A percentile compares a stretch with the other conserved stretches of the same genome.
Evolutionary conservation across 1,140 invertebrate species (phyloP).

Genomic region (Drosophila tani): DNA sequence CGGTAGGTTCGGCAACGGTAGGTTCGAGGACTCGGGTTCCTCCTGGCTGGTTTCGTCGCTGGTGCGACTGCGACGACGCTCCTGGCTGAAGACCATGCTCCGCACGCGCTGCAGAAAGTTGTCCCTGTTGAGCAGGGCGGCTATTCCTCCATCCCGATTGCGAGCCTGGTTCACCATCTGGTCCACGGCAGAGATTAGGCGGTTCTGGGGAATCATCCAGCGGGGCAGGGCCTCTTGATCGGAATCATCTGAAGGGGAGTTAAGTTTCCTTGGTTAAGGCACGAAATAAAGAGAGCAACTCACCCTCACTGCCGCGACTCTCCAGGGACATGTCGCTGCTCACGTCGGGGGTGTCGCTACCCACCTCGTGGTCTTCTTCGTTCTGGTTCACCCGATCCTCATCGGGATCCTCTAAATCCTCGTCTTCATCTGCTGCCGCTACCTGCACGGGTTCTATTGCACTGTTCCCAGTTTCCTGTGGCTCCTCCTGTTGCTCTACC

Average conservation of each 20-base stretch:
- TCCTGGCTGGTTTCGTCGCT: constrained; percentile 50
- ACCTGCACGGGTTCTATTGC: constrained; percentile 34
- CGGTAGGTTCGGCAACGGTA: constrained; percentile 7
- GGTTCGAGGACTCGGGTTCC: not conserved
- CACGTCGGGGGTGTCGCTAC: constrained; percentile 1
- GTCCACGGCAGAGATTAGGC: constrained; percentile 60
- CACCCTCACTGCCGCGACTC: constrained; percentile 71
- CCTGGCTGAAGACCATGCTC: constrained; percentile 76
- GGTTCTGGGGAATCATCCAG: constrained; percentile 71
- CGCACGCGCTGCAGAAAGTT: constrained; percentile 75
- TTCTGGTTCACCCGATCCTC: not conserved
- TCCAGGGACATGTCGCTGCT: constrained; percentile 68
- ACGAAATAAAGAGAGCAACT: not conserved
- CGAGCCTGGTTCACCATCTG: constrained; percentile 65
- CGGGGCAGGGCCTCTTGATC: constrained; percentile 58
- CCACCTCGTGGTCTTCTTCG: not conserved
- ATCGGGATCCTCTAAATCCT: constrained; percentile 37
- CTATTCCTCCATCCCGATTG: constrained; percentile 63
- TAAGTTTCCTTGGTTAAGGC: no score
- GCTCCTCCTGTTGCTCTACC: constrained; percentile 1
- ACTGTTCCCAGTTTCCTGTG: constrained; percentile 12
- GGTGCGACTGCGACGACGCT: constrained; percentile 54
- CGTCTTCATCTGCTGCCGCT: constrained; percentile 37
- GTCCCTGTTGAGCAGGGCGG: constrained; percentile 60
- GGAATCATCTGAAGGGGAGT: constrained; percentile 51